Base-by-base conservation (phyloP, 1,140 invertebrate species). In the Caerostris darwini region DNA sequence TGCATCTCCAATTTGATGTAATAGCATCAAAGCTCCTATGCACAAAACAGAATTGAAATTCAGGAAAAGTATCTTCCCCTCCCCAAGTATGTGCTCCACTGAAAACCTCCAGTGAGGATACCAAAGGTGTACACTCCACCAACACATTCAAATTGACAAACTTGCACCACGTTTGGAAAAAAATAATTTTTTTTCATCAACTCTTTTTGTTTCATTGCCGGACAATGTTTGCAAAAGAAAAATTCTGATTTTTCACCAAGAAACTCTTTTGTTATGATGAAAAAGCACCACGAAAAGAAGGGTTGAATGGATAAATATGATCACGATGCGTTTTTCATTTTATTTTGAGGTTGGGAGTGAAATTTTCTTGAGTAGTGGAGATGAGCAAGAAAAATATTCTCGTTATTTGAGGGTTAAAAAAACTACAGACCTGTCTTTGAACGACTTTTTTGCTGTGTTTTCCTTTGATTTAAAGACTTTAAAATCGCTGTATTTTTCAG, bases 31-130 rank as follows among this genome's bases (percentile, higher is more conserved):
- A n/a, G 53, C 82, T 8, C 82, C 54, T 34, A 6, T 7, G 19
- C 56, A 83, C 53, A 58, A 83, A 83, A 83, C 19, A 12, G 53
- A 83, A 83, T 83, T 83, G 82, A 58, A 34, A 83, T 83, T 83
- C 82, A 83, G 54, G 57, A 14, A 17, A 34, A 34, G 56, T 54
- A 83, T 83, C 57, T 83, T n/a, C n/a, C 34, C 19, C 6, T 83
- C 54, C 34, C 34, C 34, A 17, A 56, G n/a, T 7, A 17, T 56
- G 54, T 83, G 17, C 56, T 57, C 82, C n/a, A 83, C 57, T 83
- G 82, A 83, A 83, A 83, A 83, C 8, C 14, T 14, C 53, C 12
- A 54, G 5, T 56, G 17, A 17, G n/a, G 17, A 83, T 83, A 83
- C 56, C 82, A 83, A 83, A 57, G 56, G 82, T 83, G 82, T 57